Evolutionary conservation across 1,140 invertebrate genomes (phyloP), one percentile per base, ranked within the genome.

Genomic region (Hylaeus anthracinus): DNA sequence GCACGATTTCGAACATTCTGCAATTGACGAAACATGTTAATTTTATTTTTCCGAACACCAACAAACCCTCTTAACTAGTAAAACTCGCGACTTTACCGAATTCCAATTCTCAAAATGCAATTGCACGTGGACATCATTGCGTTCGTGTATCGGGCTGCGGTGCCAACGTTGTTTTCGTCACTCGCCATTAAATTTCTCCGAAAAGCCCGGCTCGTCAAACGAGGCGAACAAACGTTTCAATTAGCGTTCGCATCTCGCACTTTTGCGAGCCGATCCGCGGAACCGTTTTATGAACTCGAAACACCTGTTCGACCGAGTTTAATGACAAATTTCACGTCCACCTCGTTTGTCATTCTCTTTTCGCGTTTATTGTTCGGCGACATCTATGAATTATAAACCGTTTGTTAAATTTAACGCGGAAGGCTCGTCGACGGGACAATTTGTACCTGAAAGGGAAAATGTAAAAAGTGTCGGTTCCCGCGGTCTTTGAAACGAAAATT

Each of bases 151-250:
- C 77, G 71, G 8, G 9, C 65, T 60, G 1, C 60, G 48, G 43
- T 48, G 61, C 60, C 26, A 56, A 73, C 58, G 84, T 76, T 86
- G 83, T 74, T 85, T 85, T 82, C 58, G 83, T 85, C 72, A 82
- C 83, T 71, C 73, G 70, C 84, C 79, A 86, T 86, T 86, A 86
- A 84, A 78, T 77, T 64, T 74, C 71, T 48, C 53, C 71, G 69
- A 81, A 86, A 86, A 77, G 76, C 71, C 71, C 58, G 74, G 70
- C 74, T 82, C 84, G 83, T 60, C 61, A 74, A 86, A 86, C 79
- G 79, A 75, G 78, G 69, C 84, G 85, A 85, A 86, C 84, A 86
- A 85, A 80, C 78, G 72, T 71, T 81, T 81, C 84, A 86, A 86
- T 86, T 86, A 85, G 79, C 79, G 84, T 58, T 85, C 67, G 71